Conservation (phyloP, 2,888 invertebrate species). For the Drosophila siamana region DNA sequence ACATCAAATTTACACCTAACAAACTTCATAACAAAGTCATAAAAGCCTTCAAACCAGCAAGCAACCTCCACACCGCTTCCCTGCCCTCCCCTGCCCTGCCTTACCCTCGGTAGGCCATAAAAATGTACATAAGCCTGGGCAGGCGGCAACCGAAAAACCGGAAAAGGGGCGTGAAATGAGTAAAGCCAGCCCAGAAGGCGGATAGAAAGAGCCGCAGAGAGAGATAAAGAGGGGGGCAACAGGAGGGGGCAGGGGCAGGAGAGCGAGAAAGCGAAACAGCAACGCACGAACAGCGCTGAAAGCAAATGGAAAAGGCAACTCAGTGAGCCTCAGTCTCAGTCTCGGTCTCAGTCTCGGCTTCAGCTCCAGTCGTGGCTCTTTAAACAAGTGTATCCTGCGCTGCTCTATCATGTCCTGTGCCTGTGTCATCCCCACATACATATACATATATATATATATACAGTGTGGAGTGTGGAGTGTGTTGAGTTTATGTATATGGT, state of each 20-base stretch:
- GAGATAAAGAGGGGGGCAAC: too few relatives aligned
- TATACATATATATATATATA: background rate
- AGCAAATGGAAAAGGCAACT: constrained; percentile 27
- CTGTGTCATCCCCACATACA: background rate
- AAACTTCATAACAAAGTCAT: constrained; percentile 79
- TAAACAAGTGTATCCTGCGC: constrained; percentile 58
- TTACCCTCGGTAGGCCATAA: constrained; percentile 46
- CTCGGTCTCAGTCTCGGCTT: too few relatives aligned
- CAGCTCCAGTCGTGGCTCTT: too few relatives aligned
- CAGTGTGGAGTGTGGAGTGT: background rate
- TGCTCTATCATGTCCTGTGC: background rate
- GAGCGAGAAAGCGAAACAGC: background rate
- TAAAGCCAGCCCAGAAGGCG: too few relatives aligned
- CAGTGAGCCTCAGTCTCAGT: constrained; percentile 13
- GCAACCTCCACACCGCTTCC: background rate
- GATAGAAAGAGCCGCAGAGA: too few relatives aligned
- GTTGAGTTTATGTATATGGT: constrained; percentile 11
- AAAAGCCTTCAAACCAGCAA: constrained; percentile 49
- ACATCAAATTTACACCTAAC: constrained; percentile 80
- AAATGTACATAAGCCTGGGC: constrained; percentile 56
- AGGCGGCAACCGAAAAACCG: constrained; percentile 24
- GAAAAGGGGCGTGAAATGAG: constrained; percentile 19
- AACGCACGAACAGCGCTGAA: constrained; percentile 10
- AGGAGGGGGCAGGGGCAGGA: background rate
- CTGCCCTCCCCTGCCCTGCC: background rate